These are phyloP conservation scores for Pantala flavescens DNA, from an alignment of 1,140 invertebrate species.

Conservation along the genomic window DNA sequence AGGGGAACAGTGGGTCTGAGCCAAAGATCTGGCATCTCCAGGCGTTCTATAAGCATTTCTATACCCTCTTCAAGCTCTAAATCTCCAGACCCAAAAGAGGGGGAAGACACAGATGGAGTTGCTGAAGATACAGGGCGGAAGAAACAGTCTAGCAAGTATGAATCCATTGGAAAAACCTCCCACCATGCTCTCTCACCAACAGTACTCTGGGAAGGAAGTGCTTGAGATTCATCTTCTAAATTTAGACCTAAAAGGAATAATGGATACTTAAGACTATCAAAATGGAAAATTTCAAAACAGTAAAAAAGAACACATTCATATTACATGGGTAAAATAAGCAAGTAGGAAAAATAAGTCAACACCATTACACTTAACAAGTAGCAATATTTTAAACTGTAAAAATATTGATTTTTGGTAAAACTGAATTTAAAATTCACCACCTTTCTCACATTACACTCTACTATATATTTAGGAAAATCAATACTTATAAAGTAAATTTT, in stretches of 20 bases:
- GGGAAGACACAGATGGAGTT: constrained; percentile 22
- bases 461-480: no score
- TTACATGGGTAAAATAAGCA: no score
- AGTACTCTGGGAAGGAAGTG: not conserved
- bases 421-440: no score
- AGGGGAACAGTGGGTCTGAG: constrained; percentile 34
- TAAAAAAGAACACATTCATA: no score
- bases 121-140: constrained; percentile 30
- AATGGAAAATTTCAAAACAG: no score
- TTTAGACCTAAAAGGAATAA: not conserved
- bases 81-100: constrained; percentile 23
- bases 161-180: constrained; percentile 28
- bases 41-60: constrained; percentile 35
- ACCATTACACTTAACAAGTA: no score
- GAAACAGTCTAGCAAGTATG: constrained; percentile 29
- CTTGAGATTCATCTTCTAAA: not conserved
- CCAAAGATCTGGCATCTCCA: constrained; percentile 40
- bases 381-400: no score
- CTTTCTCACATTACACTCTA: no score
- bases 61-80: constrained; percentile 29
- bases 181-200: constrained; percentile 23
- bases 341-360: no score
- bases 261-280: no score
- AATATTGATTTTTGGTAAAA: no score
- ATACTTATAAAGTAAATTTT: no score